Base-by-base conservation (phyloP, 2,797 vertebrate genomes). In the Diceros bicornis region DNA sequence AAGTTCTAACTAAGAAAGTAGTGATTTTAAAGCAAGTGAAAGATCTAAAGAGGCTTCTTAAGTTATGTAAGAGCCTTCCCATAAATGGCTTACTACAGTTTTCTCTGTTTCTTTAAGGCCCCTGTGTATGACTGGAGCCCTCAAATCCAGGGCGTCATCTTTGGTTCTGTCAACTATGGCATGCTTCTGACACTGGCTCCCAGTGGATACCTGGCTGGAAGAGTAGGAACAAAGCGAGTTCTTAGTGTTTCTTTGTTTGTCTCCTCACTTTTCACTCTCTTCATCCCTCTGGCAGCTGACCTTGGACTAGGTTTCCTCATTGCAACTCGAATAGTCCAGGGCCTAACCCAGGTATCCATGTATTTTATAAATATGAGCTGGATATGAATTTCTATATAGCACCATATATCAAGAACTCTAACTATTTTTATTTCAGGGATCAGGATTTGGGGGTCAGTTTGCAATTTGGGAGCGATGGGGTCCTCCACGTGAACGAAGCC, bases 391-490 rank as follows among this genome's bases (percentile, higher is more conserved):
- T 88, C 52, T 57, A 41, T 10, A 7, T 12, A 27, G 16, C 1
- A 41, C 3, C n/a, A 74, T 2, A 4, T 57, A 55, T 50, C 62
- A 86, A 82, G 0, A 82, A 61, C 29, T 62, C 50, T 85, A 64
- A 69, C 5, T 21, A 27, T 96, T 89, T 89, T 88, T 57, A 78
- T 96, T 96, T 85, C 85, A 99, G 99, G 99, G 99, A 0, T 98
- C 99, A 91, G 99, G 98, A 3, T 98, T 98, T 91, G 99, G 99
- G 1, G 99, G 99, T 59, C 99, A 99, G 98, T 99, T 99, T 98
- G 98, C 99, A 0, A 99, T 99, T 97, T 99, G 99, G 99, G 98
- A 99, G 14, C 99, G 98, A 21, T 99, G 99, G 99, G 98, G 99
- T 64, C 99, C 99, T 9, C 99, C 99, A 0, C 34, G 98, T 92